Evolutionary conservation across 2,113 vertebrate species (phyloP).

Genomic region (Cercocebus atys): DNA sequence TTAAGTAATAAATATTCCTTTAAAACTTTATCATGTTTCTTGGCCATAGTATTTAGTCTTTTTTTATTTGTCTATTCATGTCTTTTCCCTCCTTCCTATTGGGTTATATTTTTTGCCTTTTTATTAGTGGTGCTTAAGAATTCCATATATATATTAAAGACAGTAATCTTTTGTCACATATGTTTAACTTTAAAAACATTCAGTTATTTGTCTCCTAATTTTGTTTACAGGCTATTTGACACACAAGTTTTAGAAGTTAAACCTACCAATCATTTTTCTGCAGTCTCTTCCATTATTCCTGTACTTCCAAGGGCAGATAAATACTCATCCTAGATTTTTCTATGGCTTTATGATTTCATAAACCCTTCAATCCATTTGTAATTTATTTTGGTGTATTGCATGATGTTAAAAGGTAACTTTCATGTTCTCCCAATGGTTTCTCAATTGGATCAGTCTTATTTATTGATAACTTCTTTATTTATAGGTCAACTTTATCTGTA

Average conservation of each 20-base stretch:
- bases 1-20: not conserved
- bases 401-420: not conserved
- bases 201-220: not conserved
- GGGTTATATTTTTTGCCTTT: not conserved
- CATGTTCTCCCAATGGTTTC: not conserved
- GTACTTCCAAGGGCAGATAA: not conserved
- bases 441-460: not conserved
- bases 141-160: not conserved
- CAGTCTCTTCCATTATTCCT: not conserved
- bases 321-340: slow-evolving; percentile 3
- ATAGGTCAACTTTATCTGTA: not conserved
- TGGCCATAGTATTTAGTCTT: not conserved
- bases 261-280: not conserved
- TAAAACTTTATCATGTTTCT: not conserved
- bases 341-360: not conserved
- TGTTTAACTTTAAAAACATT: slow-evolving; percentile 1
- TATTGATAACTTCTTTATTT: not conserved
- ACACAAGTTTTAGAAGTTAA: slow-evolving; percentile 1
- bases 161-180: not conserved
- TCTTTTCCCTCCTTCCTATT: not conserved
- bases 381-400: slow-evolving; percentile 7
- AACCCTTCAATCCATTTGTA: not conserved
- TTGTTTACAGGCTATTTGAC: not conserved
- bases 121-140: slow-evolving; percentile 2
- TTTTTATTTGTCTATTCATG: not conserved